A percentile compares a stretch with the other conserved stretches of the same genome.
These are phyloP conservation scores for Phymorhynchus buccinoides DNA, from an alignment of 1,140 invertebrate genomes.

Conservation along the genomic window DNA sequence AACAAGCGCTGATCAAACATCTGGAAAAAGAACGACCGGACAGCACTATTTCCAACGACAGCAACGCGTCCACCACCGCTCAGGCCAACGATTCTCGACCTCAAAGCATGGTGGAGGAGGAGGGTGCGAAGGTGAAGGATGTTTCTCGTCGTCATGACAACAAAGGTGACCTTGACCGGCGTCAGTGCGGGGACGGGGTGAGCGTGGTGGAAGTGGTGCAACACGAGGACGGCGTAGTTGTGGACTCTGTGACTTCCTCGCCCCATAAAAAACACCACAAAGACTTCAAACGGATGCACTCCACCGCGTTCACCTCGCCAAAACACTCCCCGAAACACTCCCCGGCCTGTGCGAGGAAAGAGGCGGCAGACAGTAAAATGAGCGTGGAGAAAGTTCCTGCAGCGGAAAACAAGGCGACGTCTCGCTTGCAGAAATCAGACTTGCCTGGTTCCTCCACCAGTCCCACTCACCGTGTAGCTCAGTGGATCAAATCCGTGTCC, in stretches of 20 bases:
- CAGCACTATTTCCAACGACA: slow-evolving; percentile 62
- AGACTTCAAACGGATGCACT: slow-evolving; percentile 45
- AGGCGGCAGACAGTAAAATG: too few relatives aligned
- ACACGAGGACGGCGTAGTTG: background rate
- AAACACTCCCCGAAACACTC: slow-evolving; percentile 57
- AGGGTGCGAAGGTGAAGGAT: slow-evolving; percentile 19
- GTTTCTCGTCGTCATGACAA: background rate
- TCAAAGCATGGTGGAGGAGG: slow-evolving; percentile 54
- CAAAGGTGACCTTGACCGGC: slow-evolving; percentile 6
- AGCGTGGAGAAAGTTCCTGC: slow-evolving; percentile 32
- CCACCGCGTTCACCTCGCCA: slow-evolving; percentile 56
- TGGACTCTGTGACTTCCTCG: background rate
- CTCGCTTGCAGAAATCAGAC: slow-evolving; percentile 51
- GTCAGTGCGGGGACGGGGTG: slow-evolving; percentile 29
- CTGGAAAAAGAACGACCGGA: slow-evolving; percentile 61
- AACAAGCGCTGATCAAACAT: slow-evolving; percentile 51
- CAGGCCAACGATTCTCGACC: slow-evolving; percentile 61
- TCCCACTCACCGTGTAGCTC: slow-evolving; percentile 64
- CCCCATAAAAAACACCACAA: slow-evolving; percentile 30
- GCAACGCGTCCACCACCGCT: slow-evolving; percentile 54
- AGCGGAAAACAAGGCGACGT: slow-evolving; percentile 27
- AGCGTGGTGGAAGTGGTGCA: slow-evolving; percentile 22
- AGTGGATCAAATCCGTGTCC: slow-evolving; percentile 68
- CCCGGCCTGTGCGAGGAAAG: slow-evolving; percentile 51
- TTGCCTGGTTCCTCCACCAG: slow-evolving; percentile 52